Base-by-base conservation (phyloP, 2,113 vertebrate species). In the Setophaga coronata region DNA sequence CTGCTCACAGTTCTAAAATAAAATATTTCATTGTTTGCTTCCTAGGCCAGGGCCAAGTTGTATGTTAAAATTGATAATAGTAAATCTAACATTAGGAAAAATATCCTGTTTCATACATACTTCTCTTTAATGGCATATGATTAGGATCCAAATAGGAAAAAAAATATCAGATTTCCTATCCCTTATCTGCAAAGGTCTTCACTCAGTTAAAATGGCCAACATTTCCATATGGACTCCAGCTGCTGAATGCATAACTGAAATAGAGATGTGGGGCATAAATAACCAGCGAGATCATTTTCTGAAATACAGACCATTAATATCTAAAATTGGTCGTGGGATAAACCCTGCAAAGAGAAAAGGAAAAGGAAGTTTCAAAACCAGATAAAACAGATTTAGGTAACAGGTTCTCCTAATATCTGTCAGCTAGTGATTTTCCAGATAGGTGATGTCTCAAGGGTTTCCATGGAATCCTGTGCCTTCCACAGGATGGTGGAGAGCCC, bases 331-430 rank as follows among this genome's bases (percentile, higher is more conserved):
- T 58, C 28, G n/a, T 84, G 71, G 76, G 92, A 96, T 79, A 97
- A 97, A 95, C 58, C 54, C 67, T 77, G 48, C 31, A 94, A 90
- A 61, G 29, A 45, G 88, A 42, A 31, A 47, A 28, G 26, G 10
- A 18, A 40, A 74, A 81, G 87, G 92, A 97, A 93, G 76, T 91
- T 95, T 96, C 62, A 89, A 82, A 95, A 97, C 7, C 64, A 95
- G 84, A 97, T 95, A 81, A 94, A 98, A 38, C 58, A 94, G 86
- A 98, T 95, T 66, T 79, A 89, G 96, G 89, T 96, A 96, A 66
- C 88, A 95, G 85, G 84, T 84, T 95, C 88, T 95, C 40, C 42
- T 73, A 12, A 21, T 56, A 38, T 40, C 84, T 90, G 42, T 89
- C 79, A 85, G 50, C 53, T 74, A 95, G 87, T 50, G 65, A 92